Base-by-base conservation (phyloP, 2,888 invertebrate species). In the Ctenicera cuprea region DNA sequence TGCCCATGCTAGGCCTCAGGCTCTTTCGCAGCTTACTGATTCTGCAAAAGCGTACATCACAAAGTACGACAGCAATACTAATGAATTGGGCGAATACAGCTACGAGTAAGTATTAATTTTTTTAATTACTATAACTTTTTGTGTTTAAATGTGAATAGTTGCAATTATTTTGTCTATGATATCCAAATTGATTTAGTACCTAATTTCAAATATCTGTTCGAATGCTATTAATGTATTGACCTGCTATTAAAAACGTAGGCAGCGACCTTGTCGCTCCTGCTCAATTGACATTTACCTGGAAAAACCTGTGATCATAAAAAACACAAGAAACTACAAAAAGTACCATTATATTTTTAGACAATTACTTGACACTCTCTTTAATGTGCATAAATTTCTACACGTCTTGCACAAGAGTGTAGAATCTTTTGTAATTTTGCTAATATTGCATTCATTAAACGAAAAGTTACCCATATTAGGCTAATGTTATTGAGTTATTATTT, bases 51-150 rank as follows among this genome's bases (percentile, higher is more conserved):
- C 72, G 0, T n/a, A 22, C 9, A 72, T 72, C 11, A 61, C 26
- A 7, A 72, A 50, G 22, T 72, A 48, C 20, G 52, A 43, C 4
- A 61, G 37, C 11, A 16, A 16, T 11, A 41, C 20, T 26, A 66
- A 66, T 16, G 59, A 22, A 37, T 26, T 43, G 12, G 72, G 72
- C 16, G 72, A 66, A 65, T 72, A 72, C 16, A 38, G 52, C 0
- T 72, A 66, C 22, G 50, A 38, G 72, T 72, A 72, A 72, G 72
- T 71, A 37, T 30, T 14, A 14, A n/a, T n/a, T n/a, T n/a, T n/a
- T n/a, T n/a, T n/a, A n/a, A n/a, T n/a, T n/a, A n/a, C n/a, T n/a
- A 26, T 26, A 26, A 26, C 26, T 26, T 26, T 5, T 26, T 26
- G 26, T 26, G 26, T 3, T 5, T 2, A 2, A 26, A 3, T 26